phyloP scores from a whole-genome alignment of 2,113 vertebrate species.

The Regulus satrapa region DNA sequence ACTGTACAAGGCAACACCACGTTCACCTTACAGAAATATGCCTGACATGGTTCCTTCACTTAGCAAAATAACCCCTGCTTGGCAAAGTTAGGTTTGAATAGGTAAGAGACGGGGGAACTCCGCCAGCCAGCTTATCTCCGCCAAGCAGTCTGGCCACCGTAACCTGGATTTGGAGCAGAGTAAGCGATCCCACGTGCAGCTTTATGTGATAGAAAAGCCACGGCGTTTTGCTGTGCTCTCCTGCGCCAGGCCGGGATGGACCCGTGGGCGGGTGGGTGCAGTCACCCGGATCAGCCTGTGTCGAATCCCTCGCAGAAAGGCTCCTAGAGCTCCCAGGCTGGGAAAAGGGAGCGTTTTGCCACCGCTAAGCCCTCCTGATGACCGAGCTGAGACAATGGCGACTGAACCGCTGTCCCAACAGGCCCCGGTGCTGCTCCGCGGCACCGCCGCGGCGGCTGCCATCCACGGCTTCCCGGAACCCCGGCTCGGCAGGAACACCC shows the following conservation, averaged over 20 bases:
- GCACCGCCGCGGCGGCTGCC: neutral
- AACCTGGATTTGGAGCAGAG: fast-evolving
- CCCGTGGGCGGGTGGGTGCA: fast-evolving
- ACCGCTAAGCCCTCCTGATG: fast-evolving
- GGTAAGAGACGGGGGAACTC: neutral
- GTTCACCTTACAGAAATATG: fast-evolving
- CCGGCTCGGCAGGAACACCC: neutral
- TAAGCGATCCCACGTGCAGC: fast-evolving
- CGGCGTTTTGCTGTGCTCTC: neutral
- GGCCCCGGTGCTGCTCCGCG: neutral
- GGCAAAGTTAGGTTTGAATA: neutral
- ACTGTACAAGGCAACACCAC: neutral
- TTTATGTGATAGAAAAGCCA: neutral
- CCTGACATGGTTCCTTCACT: fast-evolving
- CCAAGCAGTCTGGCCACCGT: neutral
- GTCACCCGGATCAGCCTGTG: fast-evolving
- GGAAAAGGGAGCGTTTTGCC: fast-evolving
- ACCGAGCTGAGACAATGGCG: fast-evolving
- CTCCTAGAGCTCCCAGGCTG: fast-evolving
- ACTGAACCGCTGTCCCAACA: neutral
- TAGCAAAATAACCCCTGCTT: neutral
- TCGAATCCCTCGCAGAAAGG: fast-evolving
- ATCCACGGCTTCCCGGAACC: fast-evolving
- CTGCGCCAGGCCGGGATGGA: neutral
- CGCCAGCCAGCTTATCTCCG: neutral